Percentiles rank a stretch among this genome's conserved stretches.
phyloP scores from a whole-genome alignment of 2,797 vertebrate genomes.

The Halcyon badia region DNA sequence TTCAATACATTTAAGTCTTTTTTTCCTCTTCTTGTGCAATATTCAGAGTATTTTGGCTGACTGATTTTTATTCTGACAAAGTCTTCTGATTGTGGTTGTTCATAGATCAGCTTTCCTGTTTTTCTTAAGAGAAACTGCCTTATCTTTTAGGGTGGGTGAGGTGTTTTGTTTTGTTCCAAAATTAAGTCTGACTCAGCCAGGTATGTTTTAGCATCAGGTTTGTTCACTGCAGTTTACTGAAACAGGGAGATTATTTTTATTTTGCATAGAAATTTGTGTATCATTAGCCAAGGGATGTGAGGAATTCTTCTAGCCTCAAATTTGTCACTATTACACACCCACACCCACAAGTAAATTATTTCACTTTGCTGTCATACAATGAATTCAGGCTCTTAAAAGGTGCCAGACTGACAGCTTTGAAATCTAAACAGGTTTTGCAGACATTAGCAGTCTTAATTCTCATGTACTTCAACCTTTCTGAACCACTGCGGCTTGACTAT shows the following conservation, averaged over 20 bases:
- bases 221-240: conserved; percentile 12
- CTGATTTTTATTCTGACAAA: neutral
- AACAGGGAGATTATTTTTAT: conserved; percentile 1
- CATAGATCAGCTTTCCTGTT: conserved; percentile 16
- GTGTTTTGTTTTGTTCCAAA: conserved; percentile 52
- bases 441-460: neutral
- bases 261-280: conserved; percentile 42
- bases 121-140: conserved; percentile 23
- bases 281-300: conserved; percentile 17
- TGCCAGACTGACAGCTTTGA: conserved; percentile 49
- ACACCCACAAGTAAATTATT: conserved; percentile 15
- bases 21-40: neutral
- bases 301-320: conserved; percentile 41
- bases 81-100: neutral
- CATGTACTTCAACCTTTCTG: neutral
- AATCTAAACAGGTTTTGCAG: conserved; percentile 46
- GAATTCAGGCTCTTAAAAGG: conserved; percentile 16
- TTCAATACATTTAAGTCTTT: neutral
- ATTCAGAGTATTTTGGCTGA: neutral
- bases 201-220: conserved; percentile 51
- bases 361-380: conserved; percentile 30
- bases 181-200: conserved; percentile 54
- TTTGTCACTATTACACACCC: conserved; percentile 32
- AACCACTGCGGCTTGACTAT: neutral
- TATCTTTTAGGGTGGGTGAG: conserved; percentile 34